These are phyloP conservation scores for Rhagonycha fulva DNA, from an alignment of 2,888 invertebrate species.

Conservation along the genomic window DNA sequence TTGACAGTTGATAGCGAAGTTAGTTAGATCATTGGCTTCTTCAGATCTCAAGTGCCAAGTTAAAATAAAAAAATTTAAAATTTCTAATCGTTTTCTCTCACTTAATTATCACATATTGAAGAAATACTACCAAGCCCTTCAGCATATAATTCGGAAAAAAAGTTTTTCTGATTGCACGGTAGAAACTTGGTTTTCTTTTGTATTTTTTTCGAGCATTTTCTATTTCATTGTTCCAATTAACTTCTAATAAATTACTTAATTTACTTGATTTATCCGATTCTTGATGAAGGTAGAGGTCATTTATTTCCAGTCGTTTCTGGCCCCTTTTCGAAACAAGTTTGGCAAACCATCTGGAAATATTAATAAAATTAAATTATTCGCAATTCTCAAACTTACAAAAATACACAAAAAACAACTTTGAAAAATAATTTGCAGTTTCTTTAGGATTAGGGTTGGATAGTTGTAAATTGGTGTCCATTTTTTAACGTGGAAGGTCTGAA, in stretches of 20 bases:
- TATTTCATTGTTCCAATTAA: constrained; percentile 64
- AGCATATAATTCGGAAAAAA: constrained; percentile 63
- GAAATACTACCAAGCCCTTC: constrained; percentile 60
- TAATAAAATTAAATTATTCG: not conserved
- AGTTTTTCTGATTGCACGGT: constrained; percentile 61
- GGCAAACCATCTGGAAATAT: constrained; percentile 46
- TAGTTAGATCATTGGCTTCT: too few species aligned
- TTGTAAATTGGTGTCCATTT: not conserved
- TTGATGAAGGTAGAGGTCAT: constrained; percentile 56
- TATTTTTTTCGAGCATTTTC: constrained; percentile 58
- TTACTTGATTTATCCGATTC: constrained; percentile 63
- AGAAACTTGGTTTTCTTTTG: constrained; percentile 59
- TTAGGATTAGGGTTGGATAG: not conserved
- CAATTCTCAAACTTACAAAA: not conserved
- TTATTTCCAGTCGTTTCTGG: constrained; percentile 63
- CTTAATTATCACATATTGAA: constrained; percentile 62
- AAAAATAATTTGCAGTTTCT: not conserved
- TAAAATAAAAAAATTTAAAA: not conserved
- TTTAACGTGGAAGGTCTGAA: too few species aligned
- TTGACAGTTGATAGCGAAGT: too few species aligned
- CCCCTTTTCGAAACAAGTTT: constrained; percentile 58
- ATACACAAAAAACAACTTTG: not conserved
- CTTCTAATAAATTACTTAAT: constrained; percentile 66
- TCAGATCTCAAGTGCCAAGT: too few species aligned
- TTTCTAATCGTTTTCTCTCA: constrained; percentile 41